phyloP scores from a whole-genome alignment of 2,113 vertebrate genomes.

The Lophotis ruficrista region DNA sequence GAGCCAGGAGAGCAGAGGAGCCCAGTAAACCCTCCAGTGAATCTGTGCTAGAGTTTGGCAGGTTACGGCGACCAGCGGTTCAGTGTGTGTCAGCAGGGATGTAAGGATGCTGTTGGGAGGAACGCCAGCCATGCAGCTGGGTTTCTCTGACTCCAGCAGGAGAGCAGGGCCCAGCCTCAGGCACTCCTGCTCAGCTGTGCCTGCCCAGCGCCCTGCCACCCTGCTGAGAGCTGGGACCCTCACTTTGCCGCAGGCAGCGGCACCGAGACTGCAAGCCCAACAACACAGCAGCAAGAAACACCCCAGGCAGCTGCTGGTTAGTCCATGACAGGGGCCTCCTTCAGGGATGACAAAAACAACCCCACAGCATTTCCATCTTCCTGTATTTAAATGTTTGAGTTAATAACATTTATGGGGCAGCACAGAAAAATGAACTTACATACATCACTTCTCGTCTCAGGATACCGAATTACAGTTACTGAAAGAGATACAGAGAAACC shows the following conservation, averaged over 20 bases:
- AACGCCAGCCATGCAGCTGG: not conserved
- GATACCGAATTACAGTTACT: not conserved
- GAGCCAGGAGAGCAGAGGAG: not conserved
- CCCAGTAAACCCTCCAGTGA: not conserved
- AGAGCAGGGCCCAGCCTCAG: not conserved
- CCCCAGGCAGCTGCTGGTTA: not conserved
- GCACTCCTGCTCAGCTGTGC: not conserved
- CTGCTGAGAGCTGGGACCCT: not conserved
- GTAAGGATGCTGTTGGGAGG: not conserved
- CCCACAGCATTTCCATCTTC: not conserved
- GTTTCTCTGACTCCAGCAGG: not conserved
- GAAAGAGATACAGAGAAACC: constrained; percentile 19
- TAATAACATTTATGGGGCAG: not conserved
- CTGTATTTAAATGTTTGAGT: not conserved
- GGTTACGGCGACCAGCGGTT: not conserved
- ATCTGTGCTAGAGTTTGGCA: not conserved
- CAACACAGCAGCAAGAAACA: not conserved
- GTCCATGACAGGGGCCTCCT: not conserved
- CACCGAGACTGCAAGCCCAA: not conserved
- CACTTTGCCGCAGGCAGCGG: not conserved
- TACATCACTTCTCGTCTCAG: constrained; percentile 6
- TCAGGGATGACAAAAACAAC: not conserved
- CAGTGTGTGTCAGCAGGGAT: not conserved
- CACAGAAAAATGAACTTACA: constrained; percentile 8
- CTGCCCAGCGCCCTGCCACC: not conserved